These are phyloP conservation scores for Eremophila alpestris DNA, from an alignment of 2,797 vertebrate species.

Conservation along the genomic window DNA sequence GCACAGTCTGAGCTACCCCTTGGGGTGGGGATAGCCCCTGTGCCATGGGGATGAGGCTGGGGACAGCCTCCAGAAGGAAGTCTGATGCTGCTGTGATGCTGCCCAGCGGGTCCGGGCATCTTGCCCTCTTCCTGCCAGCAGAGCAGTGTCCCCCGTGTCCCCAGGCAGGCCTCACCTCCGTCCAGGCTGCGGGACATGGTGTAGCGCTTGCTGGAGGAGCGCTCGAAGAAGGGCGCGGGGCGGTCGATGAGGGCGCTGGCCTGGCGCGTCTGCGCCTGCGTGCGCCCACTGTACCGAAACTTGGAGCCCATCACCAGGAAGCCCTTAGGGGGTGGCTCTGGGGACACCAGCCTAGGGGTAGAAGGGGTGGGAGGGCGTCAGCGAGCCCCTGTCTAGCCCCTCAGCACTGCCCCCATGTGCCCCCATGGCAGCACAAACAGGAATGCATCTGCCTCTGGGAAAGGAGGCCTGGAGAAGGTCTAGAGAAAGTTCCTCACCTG, in stretches of 20 bases:
- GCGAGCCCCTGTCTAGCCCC: fast-evolving
- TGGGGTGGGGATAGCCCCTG: background rate
- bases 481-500: conserved; percentile 80
- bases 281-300: conserved; percentile 96
- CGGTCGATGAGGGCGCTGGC: conserved; percentile 95
- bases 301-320: conserved; percentile 99
- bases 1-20: background rate
- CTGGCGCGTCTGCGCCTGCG: conserved; percentile 94
- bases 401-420: fast-evolving
- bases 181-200: conserved; percentile 96
- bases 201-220: conserved; percentile 96
- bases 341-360: conserved; percentile 88
- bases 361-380: background rate
- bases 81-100: background rate
- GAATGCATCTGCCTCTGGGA: fast-evolving
- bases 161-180: conserved; percentile 80
- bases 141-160: background rate
- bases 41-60: fast-evolving
- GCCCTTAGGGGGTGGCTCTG: conserved; percentile 95
- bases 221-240: conserved; percentile 93
- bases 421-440: background rate
- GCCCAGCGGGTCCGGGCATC: background rate
- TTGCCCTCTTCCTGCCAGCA: fast-evolving
- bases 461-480: background rate
- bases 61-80: background rate